These are phyloP conservation scores for Cygnus buccinator DNA, from an alignment of 2,113 vertebrate species.

Conservation along the genomic window DNA sequence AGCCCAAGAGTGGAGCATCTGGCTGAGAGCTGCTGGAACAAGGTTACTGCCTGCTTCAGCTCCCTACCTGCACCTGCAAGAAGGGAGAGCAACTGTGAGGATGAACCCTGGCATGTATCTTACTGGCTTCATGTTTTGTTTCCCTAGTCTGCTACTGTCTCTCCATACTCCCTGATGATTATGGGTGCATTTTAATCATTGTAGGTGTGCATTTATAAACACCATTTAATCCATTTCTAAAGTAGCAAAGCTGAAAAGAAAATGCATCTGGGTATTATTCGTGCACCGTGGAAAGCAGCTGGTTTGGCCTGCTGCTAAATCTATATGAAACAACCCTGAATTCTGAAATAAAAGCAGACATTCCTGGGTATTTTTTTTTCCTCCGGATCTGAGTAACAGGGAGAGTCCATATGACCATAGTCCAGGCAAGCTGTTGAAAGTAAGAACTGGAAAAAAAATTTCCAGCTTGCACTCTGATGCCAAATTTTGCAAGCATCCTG, in stretches of 20 bases:
- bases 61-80: not conserved
- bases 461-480: not conserved
- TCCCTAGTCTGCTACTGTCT: not conserved
- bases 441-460: not conserved
- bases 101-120: not conserved
- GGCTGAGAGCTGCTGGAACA: not conserved
- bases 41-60: not conserved
- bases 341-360: conserved; percentile 16
- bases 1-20: not conserved
- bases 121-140: not conserved
- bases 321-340: not conserved
- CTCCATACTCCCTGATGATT: not conserved
- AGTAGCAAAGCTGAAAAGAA: not conserved
- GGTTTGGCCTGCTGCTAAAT: not conserved
- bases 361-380: not conserved
- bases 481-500: conserved; percentile 57
- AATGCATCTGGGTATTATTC: not conserved
- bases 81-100: not conserved
- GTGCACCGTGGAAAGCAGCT: not conserved
- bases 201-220: not conserved
- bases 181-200: not conserved
- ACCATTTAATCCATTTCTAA: not conserved
- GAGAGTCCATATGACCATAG: not conserved
- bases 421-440: not conserved
- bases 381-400: not conserved